Evolutionary conservation across 2,797 vertebrate species (phyloP).

Genomic region (Melanogrammus aeglefinus): DNA sequence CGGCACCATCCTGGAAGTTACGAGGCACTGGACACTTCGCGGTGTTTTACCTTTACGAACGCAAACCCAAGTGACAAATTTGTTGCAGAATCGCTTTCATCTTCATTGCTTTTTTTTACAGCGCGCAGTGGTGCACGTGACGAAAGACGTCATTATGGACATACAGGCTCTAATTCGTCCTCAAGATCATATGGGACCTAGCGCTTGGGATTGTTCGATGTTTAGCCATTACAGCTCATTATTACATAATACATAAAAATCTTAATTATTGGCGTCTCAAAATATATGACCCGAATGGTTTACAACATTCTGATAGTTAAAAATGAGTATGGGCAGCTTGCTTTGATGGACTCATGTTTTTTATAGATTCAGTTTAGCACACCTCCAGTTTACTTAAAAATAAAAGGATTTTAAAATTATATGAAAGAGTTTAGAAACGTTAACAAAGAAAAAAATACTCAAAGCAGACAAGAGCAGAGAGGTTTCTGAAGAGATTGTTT

Average conservation of each 20-base stretch:
- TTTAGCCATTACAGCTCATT: neutral
- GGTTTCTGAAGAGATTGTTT: conserved; percentile 55
- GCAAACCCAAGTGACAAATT: conserved; percentile 87
- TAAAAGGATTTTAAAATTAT: neutral
- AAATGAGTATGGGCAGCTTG: neutral
- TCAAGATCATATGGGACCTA: neutral
- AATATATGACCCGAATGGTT: no score
- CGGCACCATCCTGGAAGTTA: neutral
- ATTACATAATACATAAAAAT: no score
- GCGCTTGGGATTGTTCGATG: neutral
- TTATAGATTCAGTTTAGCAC: neutral
- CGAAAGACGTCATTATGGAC: neutral
- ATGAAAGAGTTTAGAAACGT: neutral
- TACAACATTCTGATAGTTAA: neutral
- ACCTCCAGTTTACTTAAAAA: neutral
- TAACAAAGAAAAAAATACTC: neutral
- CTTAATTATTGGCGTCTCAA: no score
- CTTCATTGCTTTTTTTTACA: neutral
- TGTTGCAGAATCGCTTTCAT: conserved; percentile 64
- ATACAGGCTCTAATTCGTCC: neutral
- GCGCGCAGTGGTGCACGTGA: neutral
- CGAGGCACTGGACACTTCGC: neutral
- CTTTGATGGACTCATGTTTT: neutral
- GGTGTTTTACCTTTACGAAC: conserved; percentile 76
- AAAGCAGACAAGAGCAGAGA: conserved; percentile 22